A percentile compares a stretch with the other conserved stretches of the same genome.
Conservation (phyloP, 2,113 vertebrate genomes). For the Xiphias gladius region DNA sequence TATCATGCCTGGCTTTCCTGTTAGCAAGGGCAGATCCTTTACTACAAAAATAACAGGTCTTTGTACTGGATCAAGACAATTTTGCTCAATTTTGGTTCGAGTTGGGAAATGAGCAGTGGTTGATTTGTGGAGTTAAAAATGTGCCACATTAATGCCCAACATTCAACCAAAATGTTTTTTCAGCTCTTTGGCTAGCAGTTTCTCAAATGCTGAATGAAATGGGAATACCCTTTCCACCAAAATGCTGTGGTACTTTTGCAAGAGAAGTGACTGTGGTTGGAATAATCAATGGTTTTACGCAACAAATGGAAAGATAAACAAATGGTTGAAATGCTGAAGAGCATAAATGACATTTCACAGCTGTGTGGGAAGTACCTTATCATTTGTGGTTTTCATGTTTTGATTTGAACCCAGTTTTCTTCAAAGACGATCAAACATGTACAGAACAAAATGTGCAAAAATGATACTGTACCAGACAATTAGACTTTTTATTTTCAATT, state of each 20-base stretch:
- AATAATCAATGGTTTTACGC: background rate
- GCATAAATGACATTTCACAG: background rate
- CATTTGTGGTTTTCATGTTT: background rate
- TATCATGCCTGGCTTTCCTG: conserved; percentile 1
- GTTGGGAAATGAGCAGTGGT: background rate
- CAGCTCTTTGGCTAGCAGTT: background rate
- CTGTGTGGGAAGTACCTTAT: background rate
- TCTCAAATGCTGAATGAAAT: background rate
- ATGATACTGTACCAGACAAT: background rate
- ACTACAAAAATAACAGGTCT: background rate
- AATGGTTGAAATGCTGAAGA: background rate
- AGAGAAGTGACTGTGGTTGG: background rate
- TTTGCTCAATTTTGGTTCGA: background rate
- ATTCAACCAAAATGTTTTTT: background rate
- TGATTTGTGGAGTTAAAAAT: background rate
- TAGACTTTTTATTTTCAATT: background rate
- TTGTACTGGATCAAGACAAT: background rate
- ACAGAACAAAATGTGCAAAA: background rate
- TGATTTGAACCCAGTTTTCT: background rate
- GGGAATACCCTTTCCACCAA: background rate
- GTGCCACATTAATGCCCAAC: background rate
- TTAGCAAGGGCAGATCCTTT: background rate
- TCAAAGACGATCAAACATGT: background rate
- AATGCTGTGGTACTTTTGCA: background rate
- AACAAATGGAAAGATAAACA: background rate